A percentile compares a stretch with the other conserved stretches of the same genome.
These are phyloP conservation scores for Drosophila sproati DNA, from an alignment of 1,140 invertebrate genomes.

Conservation along the genomic window DNA sequence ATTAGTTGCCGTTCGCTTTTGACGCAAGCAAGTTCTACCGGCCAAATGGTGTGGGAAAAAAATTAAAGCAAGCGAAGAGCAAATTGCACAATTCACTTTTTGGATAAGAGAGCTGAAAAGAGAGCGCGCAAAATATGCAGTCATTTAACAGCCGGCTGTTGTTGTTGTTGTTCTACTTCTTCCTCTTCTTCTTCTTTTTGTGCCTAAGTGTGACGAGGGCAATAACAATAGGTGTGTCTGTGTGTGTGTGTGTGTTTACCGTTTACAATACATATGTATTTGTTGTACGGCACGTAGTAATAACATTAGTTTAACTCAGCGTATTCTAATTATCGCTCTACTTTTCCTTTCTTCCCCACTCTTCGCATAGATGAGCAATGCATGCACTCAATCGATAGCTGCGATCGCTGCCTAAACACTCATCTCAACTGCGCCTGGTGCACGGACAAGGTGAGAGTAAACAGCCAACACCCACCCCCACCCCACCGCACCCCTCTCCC, in stretches of 20 bases:
- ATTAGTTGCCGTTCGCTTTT: constrained; percentile 66
- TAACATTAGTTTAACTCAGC: too few species aligned
- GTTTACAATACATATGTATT: not conserved
- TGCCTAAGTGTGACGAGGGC: constrained; percentile 3
- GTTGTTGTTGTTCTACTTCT: constrained; percentile 8
- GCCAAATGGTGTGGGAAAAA: constrained; percentile 1
- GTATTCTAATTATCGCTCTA: not conserved
- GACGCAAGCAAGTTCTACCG: constrained; percentile 47
- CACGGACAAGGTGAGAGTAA: constrained; percentile 80
- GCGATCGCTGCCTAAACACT: constrained; percentile 77
- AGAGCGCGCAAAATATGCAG: constrained; percentile 33
- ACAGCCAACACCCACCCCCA: not conserved
- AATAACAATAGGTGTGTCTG: constrained; percentile 50
- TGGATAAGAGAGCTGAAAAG: not conserved
- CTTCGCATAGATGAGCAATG: constrained; percentile 62
- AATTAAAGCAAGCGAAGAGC: constrained; percentile 6
- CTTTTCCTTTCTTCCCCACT: not conserved
- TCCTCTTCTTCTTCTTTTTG: constrained; percentile 14
- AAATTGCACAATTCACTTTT: constrained; percentile 29
- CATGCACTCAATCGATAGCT: constrained; percentile 67
- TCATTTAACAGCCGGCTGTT: constrained; percentile 17
- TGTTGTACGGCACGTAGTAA: too few species aligned
- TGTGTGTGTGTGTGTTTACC: constrained; percentile 5
- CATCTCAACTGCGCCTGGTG: constrained; percentile 83
- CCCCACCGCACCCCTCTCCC: not conserved